phyloP scores from a whole-genome alignment of 2,113 vertebrate species.

The Cheilinus undulatus region DNA sequence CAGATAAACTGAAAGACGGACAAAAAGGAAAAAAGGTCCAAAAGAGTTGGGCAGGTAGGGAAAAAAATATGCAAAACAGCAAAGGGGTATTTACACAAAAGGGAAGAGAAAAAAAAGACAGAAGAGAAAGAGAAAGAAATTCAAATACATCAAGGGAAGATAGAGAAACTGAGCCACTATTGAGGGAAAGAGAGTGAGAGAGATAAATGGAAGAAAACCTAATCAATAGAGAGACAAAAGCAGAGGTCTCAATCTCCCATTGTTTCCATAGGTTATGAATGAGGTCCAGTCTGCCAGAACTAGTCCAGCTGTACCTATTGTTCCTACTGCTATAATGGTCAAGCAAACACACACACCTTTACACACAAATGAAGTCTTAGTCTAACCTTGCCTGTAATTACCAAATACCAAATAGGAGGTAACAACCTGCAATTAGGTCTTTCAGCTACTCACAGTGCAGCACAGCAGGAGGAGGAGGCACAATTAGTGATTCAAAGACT shows the following conservation, averaged over 20 bases:
- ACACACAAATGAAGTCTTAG: background rate
- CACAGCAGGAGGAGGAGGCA: background rate
- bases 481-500: background rate
- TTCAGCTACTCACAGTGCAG: background rate
- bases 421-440: background rate
- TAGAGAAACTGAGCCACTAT: constrained; percentile 5
- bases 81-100: constrained; percentile 1
- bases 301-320: background rate
- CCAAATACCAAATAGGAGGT: background rate
- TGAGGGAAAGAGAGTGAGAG: constrained; percentile 15
- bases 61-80: background rate
- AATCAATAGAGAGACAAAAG: constrained; percentile 37
- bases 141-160: constrained; percentile 3
- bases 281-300: background rate
- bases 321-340: background rate
- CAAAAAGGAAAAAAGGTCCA: background rate
- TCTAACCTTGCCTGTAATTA: background rate
- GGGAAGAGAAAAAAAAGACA: background rate
- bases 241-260: background rate
- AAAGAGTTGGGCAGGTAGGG: background rate
- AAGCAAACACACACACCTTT: no score
- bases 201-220: constrained; percentile 25
- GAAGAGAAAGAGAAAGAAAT: background rate
- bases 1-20: background rate
- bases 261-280: constrained; percentile 34